These are phyloP conservation scores for Xestobium rufovillosum DNA, from an alignment of 2,888 invertebrate genomes.

Conservation along the genomic window DNA sequence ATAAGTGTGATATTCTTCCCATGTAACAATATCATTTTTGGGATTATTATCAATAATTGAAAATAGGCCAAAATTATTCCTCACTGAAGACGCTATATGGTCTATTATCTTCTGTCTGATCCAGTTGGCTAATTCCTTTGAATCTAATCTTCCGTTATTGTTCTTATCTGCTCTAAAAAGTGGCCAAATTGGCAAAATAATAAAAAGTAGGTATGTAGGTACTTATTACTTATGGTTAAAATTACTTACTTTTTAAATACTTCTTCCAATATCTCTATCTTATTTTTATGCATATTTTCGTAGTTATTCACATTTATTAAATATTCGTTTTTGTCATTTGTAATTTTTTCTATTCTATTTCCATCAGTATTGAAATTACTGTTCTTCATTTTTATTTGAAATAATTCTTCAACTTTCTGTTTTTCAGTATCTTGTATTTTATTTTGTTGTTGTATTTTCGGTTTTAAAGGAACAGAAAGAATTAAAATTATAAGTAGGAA, in stretches of 20 bases:
- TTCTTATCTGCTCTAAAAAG: constrained; percentile 54
- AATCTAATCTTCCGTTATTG: constrained; percentile 49
- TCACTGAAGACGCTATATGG: constrained; percentile 59
- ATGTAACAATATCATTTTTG: constrained; percentile 61
- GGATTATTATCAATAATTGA: constrained; percentile 59
- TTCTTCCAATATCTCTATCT: constrained; percentile 36
- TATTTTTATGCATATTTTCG: constrained; percentile 36
- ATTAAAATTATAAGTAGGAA: constrained; percentile 49
- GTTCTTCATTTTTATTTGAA: constrained; percentile 41
- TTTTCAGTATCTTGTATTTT: constrained; percentile 26
- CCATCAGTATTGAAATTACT: constrained; percentile 49
- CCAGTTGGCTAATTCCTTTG: constrained; percentile 57
- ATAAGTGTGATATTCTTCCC: constrained; percentile 73
- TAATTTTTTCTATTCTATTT: constrained; percentile 39
- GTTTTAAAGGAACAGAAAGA: constrained; percentile 44
- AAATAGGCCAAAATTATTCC: constrained; percentile 60
- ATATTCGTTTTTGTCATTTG: constrained; percentile 47
- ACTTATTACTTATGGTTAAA: constrained; percentile 1
- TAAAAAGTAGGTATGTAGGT: background rate
- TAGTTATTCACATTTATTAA: constrained; percentile 38
- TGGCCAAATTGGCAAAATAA: background rate
- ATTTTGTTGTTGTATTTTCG: constrained; percentile 25
- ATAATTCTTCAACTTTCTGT: constrained; percentile 33
- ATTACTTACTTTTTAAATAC: constrained; percentile 41
- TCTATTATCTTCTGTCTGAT: constrained; percentile 60